phyloP scores from a whole-genome alignment of 2,113 vertebrate genomes.

The Haliaeetus leucogaster region DNA sequence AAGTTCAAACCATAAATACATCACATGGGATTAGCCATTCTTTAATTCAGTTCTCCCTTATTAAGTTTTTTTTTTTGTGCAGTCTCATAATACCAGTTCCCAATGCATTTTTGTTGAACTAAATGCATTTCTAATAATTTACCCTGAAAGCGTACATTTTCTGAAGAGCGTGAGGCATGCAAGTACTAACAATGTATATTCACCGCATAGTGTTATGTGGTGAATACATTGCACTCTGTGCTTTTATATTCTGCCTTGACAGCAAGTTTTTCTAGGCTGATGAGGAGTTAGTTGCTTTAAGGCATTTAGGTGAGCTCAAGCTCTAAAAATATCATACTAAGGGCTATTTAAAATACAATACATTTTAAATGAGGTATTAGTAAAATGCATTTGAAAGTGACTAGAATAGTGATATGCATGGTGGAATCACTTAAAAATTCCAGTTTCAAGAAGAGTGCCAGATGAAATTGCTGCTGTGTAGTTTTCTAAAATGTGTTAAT shows the following conservation, averaged over 20 bases:
- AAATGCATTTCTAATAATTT: background rate
- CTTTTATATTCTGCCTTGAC: background rate
- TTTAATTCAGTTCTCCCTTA: background rate
- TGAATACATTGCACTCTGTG: background rate
- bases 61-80: background rate
- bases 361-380: background rate
- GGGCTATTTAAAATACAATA: background rate
- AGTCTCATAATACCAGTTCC: background rate
- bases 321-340: background rate
- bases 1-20: background rate
- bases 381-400: background rate
- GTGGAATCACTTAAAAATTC: background rate
- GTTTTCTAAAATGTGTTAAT: background rate
- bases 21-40: background rate
- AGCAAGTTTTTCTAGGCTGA: background rate
- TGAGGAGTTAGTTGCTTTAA: background rate
- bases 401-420: background rate
- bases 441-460: background rate
- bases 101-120: background rate
- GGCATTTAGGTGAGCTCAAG: background rate
- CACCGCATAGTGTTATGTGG: rapidly evolving
- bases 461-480: background rate
- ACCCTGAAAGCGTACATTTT: background rate
- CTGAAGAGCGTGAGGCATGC: background rate
- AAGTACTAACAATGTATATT: rapidly evolving